Evolutionary conservation across 2,797 vertebrate genomes (phyloP), one percentile per base, ranked within the genome.

Genomic region (Poecilia gillii): DNA sequence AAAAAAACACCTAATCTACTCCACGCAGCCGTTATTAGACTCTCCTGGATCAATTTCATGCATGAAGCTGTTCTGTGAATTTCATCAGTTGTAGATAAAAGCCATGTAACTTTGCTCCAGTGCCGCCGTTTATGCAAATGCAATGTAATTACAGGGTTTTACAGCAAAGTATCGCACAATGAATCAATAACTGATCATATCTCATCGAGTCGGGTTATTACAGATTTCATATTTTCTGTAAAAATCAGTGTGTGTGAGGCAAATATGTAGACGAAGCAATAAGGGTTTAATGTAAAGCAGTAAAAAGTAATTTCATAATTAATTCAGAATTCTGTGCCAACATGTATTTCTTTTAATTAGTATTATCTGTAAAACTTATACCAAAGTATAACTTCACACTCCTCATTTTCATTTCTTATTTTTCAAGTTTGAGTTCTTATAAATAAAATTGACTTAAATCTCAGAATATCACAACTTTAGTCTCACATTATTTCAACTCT

Each of bases 161-260:
- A 78, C 13, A 66, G 53, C 55, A 47, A 83, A 78, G 80, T 47
- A 81, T 59, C 28, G 41, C 74, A 74, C 49, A 8, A 3, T 66
- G 75, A 73, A 73, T 88, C 45, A 83, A 73, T 81, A 86, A 86
- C 80, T 82, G 70, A 77, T 84, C 45, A 73, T 73, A 66, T 73
- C 47, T 87, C 57, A 84, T 81, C 71, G 64, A 47, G 41, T 41
- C 1, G 36, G 25, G 88, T 75, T 81, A 89, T 75, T 57, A 11
- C 12, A 45, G 49, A 43, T 31, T 75, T 46, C 41, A 72, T 62
- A 77, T 73, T 82, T 80, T 59, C 53, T 78, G 59, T 72, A 75
- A 75, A 72, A 36, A n/a, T 41, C 3, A 49, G 46, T 31, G 1
- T 36, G 55, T 47, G 1, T n/a, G 28, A 72, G 25, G 3, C 18